A percentile compares a stretch with the other conserved stretches of the same genome.
Evolutionary conservation across 2,888 invertebrate species (phyloP).

Genomic region (Thecocarcelia acutangulata): DNA sequence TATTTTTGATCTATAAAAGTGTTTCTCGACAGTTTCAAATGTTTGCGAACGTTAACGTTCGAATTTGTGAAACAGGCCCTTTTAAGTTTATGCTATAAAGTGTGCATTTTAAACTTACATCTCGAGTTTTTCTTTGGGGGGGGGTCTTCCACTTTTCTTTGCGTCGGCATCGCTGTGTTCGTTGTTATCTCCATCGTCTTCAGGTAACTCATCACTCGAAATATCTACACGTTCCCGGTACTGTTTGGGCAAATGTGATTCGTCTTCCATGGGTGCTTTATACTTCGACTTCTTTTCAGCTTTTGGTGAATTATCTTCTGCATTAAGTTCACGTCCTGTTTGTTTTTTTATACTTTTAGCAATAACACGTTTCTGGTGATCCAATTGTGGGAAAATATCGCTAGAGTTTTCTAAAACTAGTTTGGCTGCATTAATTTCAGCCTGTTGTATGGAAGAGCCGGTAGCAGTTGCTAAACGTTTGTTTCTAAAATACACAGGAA

Average conservation of each 20-base stretch:
- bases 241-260: constrained; percentile 81
- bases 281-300: constrained; percentile 72
- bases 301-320: constrained; percentile 73
- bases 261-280: constrained; percentile 75
- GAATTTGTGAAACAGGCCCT: too few relatives aligned
- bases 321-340: constrained; percentile 80
- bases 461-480: constrained; percentile 93
- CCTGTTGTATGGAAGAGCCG: constrained; percentile 97
- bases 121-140: constrained; percentile 23
- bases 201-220: constrained; percentile 80
- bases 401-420: constrained; percentile 92
- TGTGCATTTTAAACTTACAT: constrained; percentile 6
- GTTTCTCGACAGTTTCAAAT: too few relatives aligned
- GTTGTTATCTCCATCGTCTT: constrained; percentile 74
- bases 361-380: constrained; percentile 94
- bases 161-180: neutral
- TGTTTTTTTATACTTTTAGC: constrained; percentile 92
- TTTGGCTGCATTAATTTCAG: constrained; percentile 99
- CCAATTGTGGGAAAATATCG: constrained; percentile 94
- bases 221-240: constrained; percentile 80
- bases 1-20: too few relatives aligned
- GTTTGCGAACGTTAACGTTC: too few relatives aligned
- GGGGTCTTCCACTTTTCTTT: neutral
- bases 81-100: too few relatives aligned
- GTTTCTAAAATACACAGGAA: constrained; percentile 97